These are phyloP conservation scores for Odontamblyopus lacepedii DNA, from an alignment of 2,797 vertebrate species.

Conservation along the genomic window DNA sequence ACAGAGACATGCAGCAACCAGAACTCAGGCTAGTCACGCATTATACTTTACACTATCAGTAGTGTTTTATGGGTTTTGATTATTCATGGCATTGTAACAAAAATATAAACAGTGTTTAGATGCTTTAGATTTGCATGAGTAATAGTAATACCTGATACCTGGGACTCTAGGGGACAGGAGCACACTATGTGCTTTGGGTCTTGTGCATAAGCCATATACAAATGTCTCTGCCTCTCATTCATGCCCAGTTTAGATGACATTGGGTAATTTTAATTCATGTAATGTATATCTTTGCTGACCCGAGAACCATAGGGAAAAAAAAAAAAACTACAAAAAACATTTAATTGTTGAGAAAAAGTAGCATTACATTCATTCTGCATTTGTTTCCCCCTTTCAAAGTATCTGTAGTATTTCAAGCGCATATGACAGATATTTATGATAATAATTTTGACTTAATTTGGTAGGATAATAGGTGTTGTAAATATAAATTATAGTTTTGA, in stretches of 20 bases:
- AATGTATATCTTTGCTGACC: neutral
- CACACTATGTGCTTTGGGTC: too few species aligned
- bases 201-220: too few species aligned
- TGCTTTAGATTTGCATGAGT: neutral
- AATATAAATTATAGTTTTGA: too few species aligned
- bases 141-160: neutral
- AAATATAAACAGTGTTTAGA: neutral
- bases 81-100: neutral
- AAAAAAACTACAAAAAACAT: too few species aligned
- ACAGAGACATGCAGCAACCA: conserved; percentile 45
- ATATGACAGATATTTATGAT: too few species aligned
- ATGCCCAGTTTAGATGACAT: neutral
- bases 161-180: too few species aligned
- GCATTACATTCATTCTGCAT: neutral
- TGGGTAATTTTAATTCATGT: neutral
- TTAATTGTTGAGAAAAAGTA: neutral
- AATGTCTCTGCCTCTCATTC: too few species aligned
- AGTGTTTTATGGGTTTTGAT: neutral
- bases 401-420: too few species aligned
- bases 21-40: conserved; percentile 53
- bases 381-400: neutral
- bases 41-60: neutral
- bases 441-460: too few species aligned
- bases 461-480: too few species aligned
- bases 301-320: too few species aligned